Base-by-base conservation (phyloP, 2,888 invertebrate genomes). In the Patella depressa region DNA sequence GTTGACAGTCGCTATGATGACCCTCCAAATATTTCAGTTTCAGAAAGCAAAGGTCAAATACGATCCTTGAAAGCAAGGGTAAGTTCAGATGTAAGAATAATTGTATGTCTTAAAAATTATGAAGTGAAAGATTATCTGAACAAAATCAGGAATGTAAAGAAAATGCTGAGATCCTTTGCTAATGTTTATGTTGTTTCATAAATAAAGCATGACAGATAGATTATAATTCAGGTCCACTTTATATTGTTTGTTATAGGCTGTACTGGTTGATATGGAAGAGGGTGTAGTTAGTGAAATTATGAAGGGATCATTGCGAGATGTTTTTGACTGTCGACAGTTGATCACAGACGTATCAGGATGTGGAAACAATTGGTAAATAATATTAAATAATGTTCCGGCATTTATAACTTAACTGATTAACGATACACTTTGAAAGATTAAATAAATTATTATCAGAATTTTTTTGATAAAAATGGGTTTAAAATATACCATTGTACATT, bases 231-330 rank as follows among this genome's bases (percentile, higher is more conserved):
- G 34, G 34, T 7, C 5, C 4, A 34, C 19, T 19, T 65, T 19
- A 19, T 19, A 19, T 65, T 19, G 11, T 72, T 45, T n/a, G n/a
- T 57, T 84, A 78, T 77, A 91, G 90, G 92, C 92, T 7, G 89
- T 92, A 1, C 78, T 92, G 74, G 89, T 92, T 29, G 92, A 92
- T 81, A 92, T 92, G 92, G 92, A 92, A 85, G 92, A 92, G 83
- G 92, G 92, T 0, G 92, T 92, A 70, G 90, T 92, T 29, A 90
- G 89, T 85, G 91, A 91, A 82, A 88, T 91, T 76, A 86, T 92
- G 86, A 90, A 90, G 79, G 90, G 92, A 12, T 90, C 90, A n/a
- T 85, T 92, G 45, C 80, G 85, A 57, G 90, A 91, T 73, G 87
- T 92, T 71, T 92, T 92, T 87, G 92, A 92, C 82, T 88, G 88